Percentiles rank a stretch among this genome's conserved stretches.
phyloP scores from a whole-genome alignment of 2,797 vertebrate species.

The Rhinichthys osculus region DNA sequence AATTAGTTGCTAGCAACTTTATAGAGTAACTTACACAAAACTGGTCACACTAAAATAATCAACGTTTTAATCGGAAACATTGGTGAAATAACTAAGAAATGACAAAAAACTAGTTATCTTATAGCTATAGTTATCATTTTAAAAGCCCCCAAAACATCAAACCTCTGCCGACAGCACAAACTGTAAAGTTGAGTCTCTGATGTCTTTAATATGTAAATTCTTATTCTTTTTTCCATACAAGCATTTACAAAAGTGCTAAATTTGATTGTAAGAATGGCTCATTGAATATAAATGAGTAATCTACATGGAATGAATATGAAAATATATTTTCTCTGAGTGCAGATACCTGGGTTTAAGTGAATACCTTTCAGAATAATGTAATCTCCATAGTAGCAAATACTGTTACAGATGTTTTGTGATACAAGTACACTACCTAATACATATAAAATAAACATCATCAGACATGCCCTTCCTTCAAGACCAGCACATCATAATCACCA shows the following conservation, averaged over 20 bases:
- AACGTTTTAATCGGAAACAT: slow-evolving; percentile 21
- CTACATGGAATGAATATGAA: slow-evolving; percentile 63
- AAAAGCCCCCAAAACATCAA: slow-evolving; percentile 34
- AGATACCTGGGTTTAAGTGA: slow-evolving; percentile 54
- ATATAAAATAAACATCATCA: slow-evolving; percentile 53
- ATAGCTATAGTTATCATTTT: slow-evolving; percentile 3
- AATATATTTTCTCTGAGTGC: slow-evolving; percentile 62
- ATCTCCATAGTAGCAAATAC: slow-evolving; percentile 61
- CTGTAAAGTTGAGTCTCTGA: slow-evolving; percentile 8
- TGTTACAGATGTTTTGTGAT: slow-evolving; percentile 50
- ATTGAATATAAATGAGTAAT: slow-evolving; percentile 54
- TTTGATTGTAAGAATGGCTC: slow-evolving; percentile 60
- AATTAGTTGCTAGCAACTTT: background rate
- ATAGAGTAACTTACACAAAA: background rate
- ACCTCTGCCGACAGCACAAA: background rate
- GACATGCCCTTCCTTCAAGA: slow-evolving; percentile 58
- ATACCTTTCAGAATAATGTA: slow-evolving; percentile 50
- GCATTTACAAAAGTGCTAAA: slow-evolving; percentile 59
- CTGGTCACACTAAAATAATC: background rate
- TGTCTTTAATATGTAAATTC: slow-evolving; percentile 37
- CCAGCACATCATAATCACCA: slow-evolving; percentile 45
- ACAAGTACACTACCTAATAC: slow-evolving; percentile 25
- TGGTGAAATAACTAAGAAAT: slow-evolving; percentile 20
- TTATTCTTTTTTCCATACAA: slow-evolving; percentile 25
- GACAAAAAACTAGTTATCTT: slow-evolving; percentile 17